Evolutionary conservation across 2,888 invertebrate species (phyloP).

Genomic region (Allacma fusca): DNA sequence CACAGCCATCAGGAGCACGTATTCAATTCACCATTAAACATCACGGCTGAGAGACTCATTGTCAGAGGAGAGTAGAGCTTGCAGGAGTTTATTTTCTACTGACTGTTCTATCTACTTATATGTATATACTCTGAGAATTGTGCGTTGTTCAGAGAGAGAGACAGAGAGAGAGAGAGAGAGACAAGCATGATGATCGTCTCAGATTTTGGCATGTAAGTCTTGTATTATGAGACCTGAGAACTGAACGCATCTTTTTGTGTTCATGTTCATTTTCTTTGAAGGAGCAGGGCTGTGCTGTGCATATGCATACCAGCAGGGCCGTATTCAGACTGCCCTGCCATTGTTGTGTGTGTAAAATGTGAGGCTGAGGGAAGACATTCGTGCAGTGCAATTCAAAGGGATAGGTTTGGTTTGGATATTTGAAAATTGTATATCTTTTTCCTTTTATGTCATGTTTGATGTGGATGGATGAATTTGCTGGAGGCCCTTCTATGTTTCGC

Average conservation of each 20-base stretch:
- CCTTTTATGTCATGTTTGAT: conserved; percentile 10
- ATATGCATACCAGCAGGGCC: background rate
- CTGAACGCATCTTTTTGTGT: background rate
- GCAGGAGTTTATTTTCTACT: background rate
- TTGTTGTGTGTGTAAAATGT: conserved; percentile 12
- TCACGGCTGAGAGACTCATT: conserved; percentile 28
- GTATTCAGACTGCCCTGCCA: background rate
- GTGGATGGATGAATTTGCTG: conserved; percentile 35
- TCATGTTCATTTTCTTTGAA: background rate
- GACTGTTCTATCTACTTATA: background rate
- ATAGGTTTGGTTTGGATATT: background rate
- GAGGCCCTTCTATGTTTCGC: conserved; percentile 21
- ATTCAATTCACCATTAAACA: conserved; percentile 36
- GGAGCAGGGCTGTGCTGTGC: background rate
- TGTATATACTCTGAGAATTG: background rate
- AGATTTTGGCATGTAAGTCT: background rate
- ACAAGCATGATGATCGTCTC: background rate
- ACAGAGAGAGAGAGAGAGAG: background rate
- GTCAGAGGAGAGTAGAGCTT: conserved; percentile 6
- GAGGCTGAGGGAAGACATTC: background rate
- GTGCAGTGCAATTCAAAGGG: background rate
- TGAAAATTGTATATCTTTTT: background rate
- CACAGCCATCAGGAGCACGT: conserved; percentile 25
- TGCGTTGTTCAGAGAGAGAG: background rate
- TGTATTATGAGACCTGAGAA: background rate